These are phyloP conservation scores for Agrilus cyanescens DNA, from an alignment of 2,888 invertebrate species.

Conservation along the genomic window DNA sequence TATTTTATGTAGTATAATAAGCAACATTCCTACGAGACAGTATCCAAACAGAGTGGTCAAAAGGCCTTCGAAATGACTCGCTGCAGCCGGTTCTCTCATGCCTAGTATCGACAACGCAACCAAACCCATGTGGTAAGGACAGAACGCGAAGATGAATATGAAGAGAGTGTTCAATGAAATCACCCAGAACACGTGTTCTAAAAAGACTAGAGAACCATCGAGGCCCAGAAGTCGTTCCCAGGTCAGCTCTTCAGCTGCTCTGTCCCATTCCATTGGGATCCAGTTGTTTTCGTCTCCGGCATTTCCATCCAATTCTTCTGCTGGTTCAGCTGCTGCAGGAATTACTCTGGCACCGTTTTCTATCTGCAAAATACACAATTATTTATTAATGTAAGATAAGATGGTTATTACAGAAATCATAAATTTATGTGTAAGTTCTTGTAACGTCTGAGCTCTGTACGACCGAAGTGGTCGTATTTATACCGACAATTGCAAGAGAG, in stretches of 20 bases:
- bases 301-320: slow-evolving; percentile 40
- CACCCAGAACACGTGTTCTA: slow-evolving; percentile 99
- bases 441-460: too few relatives aligned
- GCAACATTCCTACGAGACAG: slow-evolving; percentile 69
- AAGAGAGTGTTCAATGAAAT: slow-evolving; percentile 94
- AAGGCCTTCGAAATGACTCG: slow-evolving; percentile 84
- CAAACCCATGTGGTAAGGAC: slow-evolving; percentile 91
- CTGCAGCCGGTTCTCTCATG: slow-evolving; percentile 52
- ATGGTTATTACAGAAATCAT: too few relatives aligned
- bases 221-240: slow-evolving; percentile 95
- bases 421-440: too few relatives aligned
- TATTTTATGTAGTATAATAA: slow-evolving; percentile 75
- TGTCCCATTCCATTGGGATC: slow-evolving; percentile 98
- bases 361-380: slow-evolving; percentile 35
- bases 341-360: slow-evolving; percentile 26
- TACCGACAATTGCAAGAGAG: too few relatives aligned
- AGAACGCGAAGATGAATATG: slow-evolving; percentile 93
- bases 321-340: slow-evolving; percentile 10
- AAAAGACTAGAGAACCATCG: slow-evolving; percentile 91
- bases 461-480: too few relatives aligned
- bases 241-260: slow-evolving; percentile 93
- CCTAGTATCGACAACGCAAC: slow-evolving; percentile 65
- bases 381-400: too few relatives aligned
- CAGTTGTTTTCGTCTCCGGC: slow-evolving; percentile 78
- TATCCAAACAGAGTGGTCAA: slow-evolving; percentile 90